phyloP scores from a whole-genome alignment of 2,113 vertebrate genomes.

The Scortum barcoo region DNA sequence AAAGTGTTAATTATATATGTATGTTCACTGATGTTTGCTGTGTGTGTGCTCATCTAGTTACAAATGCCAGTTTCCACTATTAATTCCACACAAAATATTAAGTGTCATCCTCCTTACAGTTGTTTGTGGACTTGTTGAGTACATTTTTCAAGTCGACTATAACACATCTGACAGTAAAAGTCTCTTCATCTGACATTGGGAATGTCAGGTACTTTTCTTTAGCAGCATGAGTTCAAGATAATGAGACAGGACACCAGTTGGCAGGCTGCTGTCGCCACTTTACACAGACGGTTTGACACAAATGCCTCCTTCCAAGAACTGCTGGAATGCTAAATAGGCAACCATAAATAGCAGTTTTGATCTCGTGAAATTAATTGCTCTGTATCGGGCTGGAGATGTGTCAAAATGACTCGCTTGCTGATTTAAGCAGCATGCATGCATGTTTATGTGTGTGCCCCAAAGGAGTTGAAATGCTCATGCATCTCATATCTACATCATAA shows the following conservation, averaged over 20 bases:
- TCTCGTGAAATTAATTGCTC: slow-evolving; percentile 23
- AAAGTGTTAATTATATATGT: background rate
- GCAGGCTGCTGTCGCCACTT: slow-evolving; percentile 35
- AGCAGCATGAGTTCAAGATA: slow-evolving; percentile 34
- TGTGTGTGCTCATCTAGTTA: background rate
- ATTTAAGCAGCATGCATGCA: slow-evolving; percentile 17
- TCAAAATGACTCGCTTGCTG: slow-evolving; percentile 22
- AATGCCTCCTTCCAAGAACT: slow-evolving; percentile 36
- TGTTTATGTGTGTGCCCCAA: slow-evolving; percentile 5
- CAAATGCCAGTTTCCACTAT: background rate
- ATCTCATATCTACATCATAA: background rate
- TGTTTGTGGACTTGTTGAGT: background rate
- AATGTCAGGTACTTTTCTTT: slow-evolving; percentile 27
- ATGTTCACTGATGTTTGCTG: background rate
- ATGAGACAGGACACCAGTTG: slow-evolving; percentile 51
- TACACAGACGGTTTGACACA: slow-evolving; percentile 25
- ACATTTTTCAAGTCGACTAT: background rate
- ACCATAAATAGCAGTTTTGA: slow-evolving; percentile 14
- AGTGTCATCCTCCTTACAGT: background rate
- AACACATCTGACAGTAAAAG: background rate
- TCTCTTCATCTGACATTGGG: slow-evolving; percentile 38
- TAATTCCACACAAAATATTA: background rate
- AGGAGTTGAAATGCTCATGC: slow-evolving; percentile 3
- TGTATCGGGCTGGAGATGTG: slow-evolving; percentile 5
- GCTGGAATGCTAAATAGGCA: slow-evolving; percentile 18